A percentile compares a stretch with the other conserved stretches of the same genome.
Conservation (phyloP, 2,797 vertebrate species). For the Gila robusta region DNA sequence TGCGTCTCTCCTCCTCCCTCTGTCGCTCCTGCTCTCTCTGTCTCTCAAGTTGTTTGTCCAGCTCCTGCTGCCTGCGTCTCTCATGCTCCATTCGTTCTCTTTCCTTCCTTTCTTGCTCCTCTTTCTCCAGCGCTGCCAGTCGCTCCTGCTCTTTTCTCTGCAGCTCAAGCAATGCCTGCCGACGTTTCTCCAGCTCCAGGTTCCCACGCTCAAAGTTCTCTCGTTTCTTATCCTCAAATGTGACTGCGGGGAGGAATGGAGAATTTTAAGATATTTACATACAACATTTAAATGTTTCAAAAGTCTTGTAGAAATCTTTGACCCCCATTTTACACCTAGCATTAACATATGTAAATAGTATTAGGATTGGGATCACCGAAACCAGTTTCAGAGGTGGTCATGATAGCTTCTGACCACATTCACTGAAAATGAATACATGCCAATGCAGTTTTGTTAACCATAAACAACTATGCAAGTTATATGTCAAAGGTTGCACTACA, state of each 20-base stretch:
- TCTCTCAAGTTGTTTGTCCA: slow-evolving; percentile 93
- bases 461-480: not conserved
- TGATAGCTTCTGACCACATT: not conserved
- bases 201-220: slow-evolving; percentile 98
- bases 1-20: slow-evolving; percentile 93
- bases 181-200: slow-evolving; percentile 94
- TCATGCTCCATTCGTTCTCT: slow-evolving; percentile 93
- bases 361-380: not conserved
- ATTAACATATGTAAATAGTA: not conserved
- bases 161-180: slow-evolving; percentile 93
- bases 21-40: slow-evolving; percentile 93
- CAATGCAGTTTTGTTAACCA: slow-evolving; percentile 1
- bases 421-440: slow-evolving; percentile 1
- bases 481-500: not conserved
- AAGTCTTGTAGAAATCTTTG: not conserved
- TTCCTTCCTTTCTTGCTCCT: slow-evolving; percentile 92
- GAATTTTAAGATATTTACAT: not conserved
- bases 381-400: not conserved
- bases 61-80: slow-evolving; percentile 90
- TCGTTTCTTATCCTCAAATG: slow-evolving; percentile 97
- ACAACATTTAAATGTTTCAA: not conserved
- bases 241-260: slow-evolving; percentile 77
- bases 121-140: slow-evolving; percentile 89
- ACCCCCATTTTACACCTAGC: not conserved
- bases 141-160: slow-evolving; percentile 97